These are phyloP conservation scores for Talpa occidentalis DNA, from an alignment of 2,113 vertebrate genomes.

Conservation along the genomic window DNA sequence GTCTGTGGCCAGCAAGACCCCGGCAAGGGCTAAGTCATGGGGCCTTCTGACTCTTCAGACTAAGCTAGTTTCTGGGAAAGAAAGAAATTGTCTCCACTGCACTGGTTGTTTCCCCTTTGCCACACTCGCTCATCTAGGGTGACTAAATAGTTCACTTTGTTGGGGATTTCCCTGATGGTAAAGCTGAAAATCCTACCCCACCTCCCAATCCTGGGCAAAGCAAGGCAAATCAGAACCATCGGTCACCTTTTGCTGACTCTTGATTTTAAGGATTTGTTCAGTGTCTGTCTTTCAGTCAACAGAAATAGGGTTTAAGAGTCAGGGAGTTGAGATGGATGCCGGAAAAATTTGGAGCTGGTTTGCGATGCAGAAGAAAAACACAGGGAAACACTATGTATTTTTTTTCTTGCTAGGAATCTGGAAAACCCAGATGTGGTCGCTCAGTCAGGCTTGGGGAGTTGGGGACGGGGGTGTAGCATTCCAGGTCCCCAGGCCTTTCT, in stretches of 20 bases:
- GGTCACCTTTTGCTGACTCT: neutral
- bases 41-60: neutral
- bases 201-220: neutral
- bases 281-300: neutral
- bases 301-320: neutral
- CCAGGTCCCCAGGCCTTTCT: neutral
- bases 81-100: neutral
- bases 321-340: neutral
- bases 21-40: neutral
- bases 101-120: neutral
- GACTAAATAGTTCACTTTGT: neutral
- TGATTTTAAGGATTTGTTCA: neutral
- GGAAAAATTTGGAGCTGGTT: neutral
- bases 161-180: neutral
- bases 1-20: neutral
- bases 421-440: neutral
- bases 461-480: neutral
- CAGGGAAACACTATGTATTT: neutral
- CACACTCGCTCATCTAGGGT: accelerated
- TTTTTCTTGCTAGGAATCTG: neutral
- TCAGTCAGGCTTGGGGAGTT: neutral
- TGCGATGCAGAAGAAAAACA: neutral
- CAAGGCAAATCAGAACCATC: neutral
- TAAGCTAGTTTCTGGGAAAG: neutral
- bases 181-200: neutral